A percentile compares a stretch with the other conserved stretches of the same genome.
phyloP scores from a whole-genome alignment of 2,888 invertebrate species.

The Eilema depressum region DNA sequence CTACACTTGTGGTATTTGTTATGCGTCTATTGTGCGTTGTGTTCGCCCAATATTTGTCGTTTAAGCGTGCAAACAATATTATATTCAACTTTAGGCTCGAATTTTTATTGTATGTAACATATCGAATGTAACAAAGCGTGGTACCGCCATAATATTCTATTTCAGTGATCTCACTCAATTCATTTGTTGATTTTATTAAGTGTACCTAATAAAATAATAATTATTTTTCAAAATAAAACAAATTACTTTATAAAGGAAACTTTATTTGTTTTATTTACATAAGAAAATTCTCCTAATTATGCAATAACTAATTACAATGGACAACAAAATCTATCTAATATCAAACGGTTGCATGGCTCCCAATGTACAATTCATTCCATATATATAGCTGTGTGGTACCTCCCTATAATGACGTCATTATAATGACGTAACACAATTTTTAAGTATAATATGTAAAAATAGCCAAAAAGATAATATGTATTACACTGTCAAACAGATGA shows the following conservation, averaged over 20 bases:
- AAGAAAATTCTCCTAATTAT: constrained; percentile 84
- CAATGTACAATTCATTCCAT: constrained; percentile 47
- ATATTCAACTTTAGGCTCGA: too few species aligned
- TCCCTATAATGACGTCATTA: too few species aligned
- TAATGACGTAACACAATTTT: constrained; percentile 35
- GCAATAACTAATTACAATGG: constrained; percentile 82
- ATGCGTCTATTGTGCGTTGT: too few species aligned
- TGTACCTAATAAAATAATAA: not conserved
- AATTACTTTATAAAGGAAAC: constrained; percentile 74
- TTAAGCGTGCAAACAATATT: too few species aligned
- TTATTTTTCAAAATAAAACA: constrained; percentile 56
- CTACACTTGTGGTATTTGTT: too few species aligned
- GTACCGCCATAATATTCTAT: not conserved
- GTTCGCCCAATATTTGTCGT: too few species aligned
- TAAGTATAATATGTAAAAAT: constrained; percentile 38
- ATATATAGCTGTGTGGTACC: constrained; percentile 39
- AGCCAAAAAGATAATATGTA: constrained; percentile 33
- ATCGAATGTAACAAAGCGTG: too few species aligned
- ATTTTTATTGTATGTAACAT: too few species aligned
- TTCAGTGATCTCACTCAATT: not conserved
- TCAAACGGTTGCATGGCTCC: constrained; percentile 75
- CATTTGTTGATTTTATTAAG: not conserved
- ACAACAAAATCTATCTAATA: constrained; percentile 83
- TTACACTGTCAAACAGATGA: constrained; percentile 41
- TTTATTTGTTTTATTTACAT: constrained; percentile 86